Percentiles rank a stretch among this genome's conserved stretches.
Conservation (phyloP, 1,140 invertebrate species). For the roundworm (Caenorhabditis elegans) region DNA sequence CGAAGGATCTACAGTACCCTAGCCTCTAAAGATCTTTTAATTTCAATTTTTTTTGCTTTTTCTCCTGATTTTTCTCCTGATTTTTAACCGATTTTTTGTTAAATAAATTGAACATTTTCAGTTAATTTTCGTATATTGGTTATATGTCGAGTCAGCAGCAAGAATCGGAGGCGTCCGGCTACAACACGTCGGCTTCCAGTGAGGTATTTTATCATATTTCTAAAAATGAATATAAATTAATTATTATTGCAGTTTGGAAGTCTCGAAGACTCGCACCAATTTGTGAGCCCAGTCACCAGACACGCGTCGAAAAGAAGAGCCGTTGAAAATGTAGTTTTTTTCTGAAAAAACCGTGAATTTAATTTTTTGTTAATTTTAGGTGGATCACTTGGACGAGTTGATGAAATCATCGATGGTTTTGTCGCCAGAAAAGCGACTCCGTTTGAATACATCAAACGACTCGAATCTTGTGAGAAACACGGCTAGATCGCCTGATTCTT, state of each 20-base stretch:
- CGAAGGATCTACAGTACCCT: too few species aligned
- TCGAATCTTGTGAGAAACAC: too few species aligned
- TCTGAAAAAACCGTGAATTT: not conserved
- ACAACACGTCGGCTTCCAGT: not conserved
- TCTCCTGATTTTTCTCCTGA: not conserved
- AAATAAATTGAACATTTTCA: not conserved
- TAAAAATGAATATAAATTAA: not conserved
- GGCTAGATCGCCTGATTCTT: too few species aligned
- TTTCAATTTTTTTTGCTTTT: too few species aligned
- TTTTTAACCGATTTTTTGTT: not conserved
- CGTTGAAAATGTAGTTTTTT: not conserved
- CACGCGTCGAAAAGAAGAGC: not conserved
- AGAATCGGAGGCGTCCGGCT: not conserved
- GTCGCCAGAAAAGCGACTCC: not conserved
- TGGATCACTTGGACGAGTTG: not conserved
- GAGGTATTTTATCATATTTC: not conserved
- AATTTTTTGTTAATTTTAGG: not conserved
- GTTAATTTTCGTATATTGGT: too few species aligned
- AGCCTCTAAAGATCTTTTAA: too few species aligned
- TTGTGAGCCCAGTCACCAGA: not conserved
- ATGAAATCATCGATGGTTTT: not conserved
- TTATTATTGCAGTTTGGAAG: not conserved
- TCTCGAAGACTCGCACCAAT: not conserved
- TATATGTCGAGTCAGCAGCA: too few species aligned
- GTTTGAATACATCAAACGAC: not conserved